These are phyloP conservation scores for Strongylocentrotus purpuratus DNA, from an alignment of 35 echinoderm and acorn worm species.

Conservation along the genomic window DNA sequence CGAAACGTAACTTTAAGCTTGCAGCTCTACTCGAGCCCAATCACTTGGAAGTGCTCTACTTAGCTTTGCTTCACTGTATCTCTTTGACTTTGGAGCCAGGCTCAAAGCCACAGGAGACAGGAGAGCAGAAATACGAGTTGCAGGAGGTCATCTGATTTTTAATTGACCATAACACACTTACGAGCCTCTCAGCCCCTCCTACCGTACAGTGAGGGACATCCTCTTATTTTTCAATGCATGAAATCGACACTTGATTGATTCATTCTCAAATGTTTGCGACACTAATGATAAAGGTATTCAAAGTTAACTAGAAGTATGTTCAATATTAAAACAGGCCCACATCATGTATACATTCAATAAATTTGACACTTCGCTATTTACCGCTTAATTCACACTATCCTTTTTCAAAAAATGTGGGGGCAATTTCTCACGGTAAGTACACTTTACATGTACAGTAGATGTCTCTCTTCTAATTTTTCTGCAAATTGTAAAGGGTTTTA, in stretches of 20 bases:
- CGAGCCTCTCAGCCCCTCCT: not conserved
- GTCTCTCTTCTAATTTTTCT: too few relatives aligned
- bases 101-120: not conserved
- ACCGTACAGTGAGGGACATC: not conserved
- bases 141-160: constrained; percentile 16
- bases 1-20: not conserved
- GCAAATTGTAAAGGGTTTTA: too few relatives aligned
- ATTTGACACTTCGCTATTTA: too few relatives aligned
- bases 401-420: too few relatives aligned
- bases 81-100: not conserved
- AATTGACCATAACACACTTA: constrained; percentile 12
- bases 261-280: not conserved
- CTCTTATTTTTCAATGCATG: not conserved
- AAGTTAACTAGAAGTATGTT: too few relatives aligned
- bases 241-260: not conserved
- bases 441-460: too few relatives aligned
- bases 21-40: not conserved
- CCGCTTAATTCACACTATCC: too few relatives aligned
- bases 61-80: not conserved
- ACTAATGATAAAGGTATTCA: not conserved
- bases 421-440: too few relatives aligned
- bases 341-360: too few relatives aligned
- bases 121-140: not conserved
- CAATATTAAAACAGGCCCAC: too few relatives aligned
- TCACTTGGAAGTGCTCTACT: not conserved